Evolutionary conservation across 1,140 invertebrate species (phyloP).

Genomic region (Atta colombica): DNA sequence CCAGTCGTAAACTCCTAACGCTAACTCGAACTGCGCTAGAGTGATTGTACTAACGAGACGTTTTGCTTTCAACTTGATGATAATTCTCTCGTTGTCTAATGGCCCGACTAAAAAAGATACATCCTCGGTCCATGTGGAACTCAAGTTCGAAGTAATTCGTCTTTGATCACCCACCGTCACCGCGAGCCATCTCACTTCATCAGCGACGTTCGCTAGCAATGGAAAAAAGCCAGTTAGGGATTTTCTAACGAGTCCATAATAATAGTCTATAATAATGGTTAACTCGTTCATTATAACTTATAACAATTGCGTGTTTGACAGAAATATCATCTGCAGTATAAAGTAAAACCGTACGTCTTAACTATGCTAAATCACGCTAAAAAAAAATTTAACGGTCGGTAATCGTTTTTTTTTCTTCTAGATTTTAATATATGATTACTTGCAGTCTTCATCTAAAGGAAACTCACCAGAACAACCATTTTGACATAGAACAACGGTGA

Average conservation of each 20-base stretch:
- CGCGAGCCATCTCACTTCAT: conserved; percentile 85
- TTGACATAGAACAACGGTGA: conserved; percentile 84
- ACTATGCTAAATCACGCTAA: neutral
- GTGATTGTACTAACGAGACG: conserved; percentile 87
- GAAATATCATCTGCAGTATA: neutral
- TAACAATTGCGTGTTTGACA: conserved; percentile 20
- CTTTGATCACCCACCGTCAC: conserved; percentile 85
- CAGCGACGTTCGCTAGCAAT: conserved; percentile 67
- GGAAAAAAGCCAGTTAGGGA: conserved; percentile 6
- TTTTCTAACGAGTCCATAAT: conserved; percentile 30
- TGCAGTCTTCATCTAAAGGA: neutral
- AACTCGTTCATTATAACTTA: neutral
- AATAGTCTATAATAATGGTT: conserved; percentile 6
- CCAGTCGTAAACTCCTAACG: conserved; percentile 86
- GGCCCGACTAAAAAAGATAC: conserved; percentile 87
- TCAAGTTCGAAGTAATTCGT: conserved; percentile 83
- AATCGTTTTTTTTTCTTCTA: neutral
- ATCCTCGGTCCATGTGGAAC: conserved; percentile 85
- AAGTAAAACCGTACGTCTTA: neutral
- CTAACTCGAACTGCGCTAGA: conserved; percentile 85
- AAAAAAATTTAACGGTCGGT: conserved; percentile 18
- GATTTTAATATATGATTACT: neutral
- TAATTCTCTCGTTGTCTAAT: conserved; percentile 85
- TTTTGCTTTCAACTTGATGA: conserved; percentile 86
- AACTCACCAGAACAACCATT: conserved; percentile 74